Evolutionary conservation across 2,888 invertebrate genomes (phyloP), one percentile per base, ranked within the genome.

Genomic region (Hypselothyrea guttata): DNA sequence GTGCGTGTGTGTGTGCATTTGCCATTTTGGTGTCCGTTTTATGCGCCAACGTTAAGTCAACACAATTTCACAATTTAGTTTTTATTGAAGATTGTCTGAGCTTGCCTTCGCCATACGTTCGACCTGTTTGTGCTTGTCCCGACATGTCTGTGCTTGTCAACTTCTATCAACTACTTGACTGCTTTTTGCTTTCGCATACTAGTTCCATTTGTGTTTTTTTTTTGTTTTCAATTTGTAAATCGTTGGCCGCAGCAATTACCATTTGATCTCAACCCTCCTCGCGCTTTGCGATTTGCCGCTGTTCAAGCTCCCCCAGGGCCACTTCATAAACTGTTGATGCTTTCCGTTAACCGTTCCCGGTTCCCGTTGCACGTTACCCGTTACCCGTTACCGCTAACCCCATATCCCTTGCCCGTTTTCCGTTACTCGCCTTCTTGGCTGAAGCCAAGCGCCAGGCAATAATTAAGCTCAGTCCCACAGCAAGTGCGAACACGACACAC

Each of bases 11-110:
- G 30, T 34, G 13, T 41, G 81, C 77, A 79, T 75, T 79, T 83
- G 65, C 72, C 68, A 71, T 79, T 76, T 76, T 68, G 62, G 68
- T 68, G 55, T 69, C 56, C 72, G 64, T 71, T 77, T 72, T 75
- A 78, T 78, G 81, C 81, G 66, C 72, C 65, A 81, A 75, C 69
- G 82, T 79, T 83, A 82, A 79, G 82, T 84, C 84, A 83, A 83
- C 84, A 83, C 83, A 84, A 84, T 82, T 83, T 84, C 61, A 73
- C 22, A 84, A 83, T 79, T 75, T 79, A 73, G 75, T 77, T 84
- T 84, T 82, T 71, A 71, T 79, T 71, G 62, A 78, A 76, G 74
- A 81, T 72, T 71, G 71, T 78, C 64, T 58, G 55, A 54, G 62
- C 64, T 60, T 57, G 65, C 38, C 38, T 53, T 37, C 5, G 8